A percentile compares a stretch with the other conserved stretches of the same genome.
Evolutionary conservation across 2,888 invertebrate genomes (phyloP).

Genomic region (Allophyes oxyacanthae): DNA sequence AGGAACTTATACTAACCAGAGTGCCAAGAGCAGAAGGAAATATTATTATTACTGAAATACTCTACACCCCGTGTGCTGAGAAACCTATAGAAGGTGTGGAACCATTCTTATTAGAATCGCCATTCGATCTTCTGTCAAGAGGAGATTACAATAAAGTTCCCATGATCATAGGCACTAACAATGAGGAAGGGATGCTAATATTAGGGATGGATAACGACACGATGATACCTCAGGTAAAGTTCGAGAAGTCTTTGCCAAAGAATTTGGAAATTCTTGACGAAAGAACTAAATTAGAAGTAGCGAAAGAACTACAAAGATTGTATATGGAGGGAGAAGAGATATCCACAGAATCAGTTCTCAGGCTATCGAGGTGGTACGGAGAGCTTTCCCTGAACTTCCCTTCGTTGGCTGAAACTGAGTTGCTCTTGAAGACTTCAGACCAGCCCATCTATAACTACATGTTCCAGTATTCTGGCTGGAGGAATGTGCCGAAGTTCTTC

Average conservation of each 20-base stretch:
- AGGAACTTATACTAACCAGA: conserved; percentile 72
- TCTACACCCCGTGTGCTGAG: conserved; percentile 77
- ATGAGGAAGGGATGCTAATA: conserved; percentile 75
- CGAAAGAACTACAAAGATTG: conserved; percentile 66
- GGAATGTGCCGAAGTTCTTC: conserved; percentile 67
- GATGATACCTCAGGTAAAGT: conserved; percentile 62
- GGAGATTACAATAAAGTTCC: conserved; percentile 78
- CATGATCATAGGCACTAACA: conserved; percentile 73
- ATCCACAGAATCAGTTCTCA: conserved; percentile 65
- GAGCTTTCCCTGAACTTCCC: conserved; percentile 69
- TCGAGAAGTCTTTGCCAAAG: conserved; percentile 74
- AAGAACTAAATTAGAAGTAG: conserved; percentile 60
- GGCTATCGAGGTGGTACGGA: conserved; percentile 72
- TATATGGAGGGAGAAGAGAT: conserved; percentile 75
- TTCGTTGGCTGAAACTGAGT: conserved; percentile 70
- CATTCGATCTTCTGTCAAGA: conserved; percentile 66
- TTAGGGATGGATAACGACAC: conserved; percentile 71
- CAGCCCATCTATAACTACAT: conserved; percentile 73
- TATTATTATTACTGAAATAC: conserved; percentile 67
- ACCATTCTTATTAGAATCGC: conserved; percentile 74
- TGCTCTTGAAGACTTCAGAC: conserved; percentile 64
- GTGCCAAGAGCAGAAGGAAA: conserved; percentile 73
- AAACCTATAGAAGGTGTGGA: conserved; percentile 72
- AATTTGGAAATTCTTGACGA: conserved; percentile 69
- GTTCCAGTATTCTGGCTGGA: conserved; percentile 71